Conservation (phyloP, 2,888 invertebrate species). For the Phasia obesa region DNA sequence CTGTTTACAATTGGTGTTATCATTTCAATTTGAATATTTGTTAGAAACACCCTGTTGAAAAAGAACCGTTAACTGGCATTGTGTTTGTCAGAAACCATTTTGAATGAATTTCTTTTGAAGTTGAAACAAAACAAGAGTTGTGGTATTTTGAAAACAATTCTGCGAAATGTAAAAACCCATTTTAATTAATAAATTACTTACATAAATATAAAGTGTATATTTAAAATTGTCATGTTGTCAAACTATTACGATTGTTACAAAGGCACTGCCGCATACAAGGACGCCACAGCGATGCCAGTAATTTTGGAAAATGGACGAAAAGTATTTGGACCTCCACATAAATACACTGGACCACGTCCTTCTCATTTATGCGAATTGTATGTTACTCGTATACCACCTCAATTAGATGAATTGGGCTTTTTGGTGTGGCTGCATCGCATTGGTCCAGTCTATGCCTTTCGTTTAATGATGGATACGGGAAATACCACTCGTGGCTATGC, state of each 20-base stretch:
- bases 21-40: not conserved
- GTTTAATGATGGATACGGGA: constrained; percentile 75
- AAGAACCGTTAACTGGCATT: constrained; percentile 46
- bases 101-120: not conserved
- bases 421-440: constrained; percentile 74
- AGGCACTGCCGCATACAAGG: constrained; percentile 57
- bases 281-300: constrained; percentile 66
- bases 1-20: not conserved
- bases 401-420: constrained; percentile 72
- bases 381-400: constrained; percentile 74
- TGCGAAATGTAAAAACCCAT: constrained; percentile 15
- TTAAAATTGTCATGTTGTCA: constrained; percentile 28
- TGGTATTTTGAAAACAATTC: not conserved
- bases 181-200: not conserved
- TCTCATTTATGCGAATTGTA: constrained; percentile 74
- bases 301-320: constrained; percentile 74
- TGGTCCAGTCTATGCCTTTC: constrained; percentile 75
- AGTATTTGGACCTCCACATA: constrained; percentile 73
- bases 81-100: constrained; percentile 38
- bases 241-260: constrained; percentile 45
- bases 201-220: constrained; percentile 11
- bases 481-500: constrained; percentile 74
- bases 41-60: constrained; percentile 11
- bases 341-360: constrained; percentile 72
- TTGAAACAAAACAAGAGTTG: not conserved